These are phyloP conservation scores for Epizoanthus fatuus DNA, from an alignment of 92 coral and sea anemone species.

Conservation along the genomic window DNA sequence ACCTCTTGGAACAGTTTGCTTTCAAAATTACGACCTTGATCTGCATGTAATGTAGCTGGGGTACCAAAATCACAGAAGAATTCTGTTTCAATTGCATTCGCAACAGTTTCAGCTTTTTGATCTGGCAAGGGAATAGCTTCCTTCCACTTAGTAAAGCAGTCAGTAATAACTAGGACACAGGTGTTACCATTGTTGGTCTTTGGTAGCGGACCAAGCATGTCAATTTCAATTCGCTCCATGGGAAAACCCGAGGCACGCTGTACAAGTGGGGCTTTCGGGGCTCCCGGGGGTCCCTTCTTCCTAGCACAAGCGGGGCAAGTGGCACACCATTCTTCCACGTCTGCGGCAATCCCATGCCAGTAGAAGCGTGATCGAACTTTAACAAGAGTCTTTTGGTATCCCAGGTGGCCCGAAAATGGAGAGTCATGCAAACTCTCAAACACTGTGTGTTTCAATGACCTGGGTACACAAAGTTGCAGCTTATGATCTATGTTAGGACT, in stretches of 20 bases:
- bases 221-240: conserved; percentile 16
- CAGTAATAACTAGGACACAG: conserved; percentile 19
- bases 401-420: too few species aligned
- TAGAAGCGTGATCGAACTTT: conserved; percentile 25
- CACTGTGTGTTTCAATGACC: background rate
- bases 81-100: conserved; percentile 18
- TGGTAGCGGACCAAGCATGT: conserved; percentile 3
- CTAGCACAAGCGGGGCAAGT: conserved; percentile 30
- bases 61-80: background rate
- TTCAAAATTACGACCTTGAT: conserved; percentile 8
- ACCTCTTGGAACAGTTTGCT: conserved; percentile 16
- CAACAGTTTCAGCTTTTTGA: conserved; percentile 10
- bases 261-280: conserved; percentile 31
- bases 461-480: conserved; percentile 37
- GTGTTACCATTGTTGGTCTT: conserved; percentile 29
- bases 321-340: conserved; percentile 26
- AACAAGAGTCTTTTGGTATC: conserved; percentile 19
- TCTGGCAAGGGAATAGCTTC: conserved; percentile 34
- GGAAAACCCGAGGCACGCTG: conserved; percentile 31
- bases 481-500: background rate
- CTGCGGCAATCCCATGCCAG: conserved; percentile 20
- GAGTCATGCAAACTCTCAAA: too few species aligned
- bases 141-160: conserved; percentile 23
- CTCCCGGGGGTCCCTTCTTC: conserved; percentile 25
- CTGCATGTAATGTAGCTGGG: conserved; percentile 14